These are phyloP conservation scores for Xestobium rufovillosum DNA, from an alignment of 2,888 invertebrate species.

Conservation along the genomic window DNA sequence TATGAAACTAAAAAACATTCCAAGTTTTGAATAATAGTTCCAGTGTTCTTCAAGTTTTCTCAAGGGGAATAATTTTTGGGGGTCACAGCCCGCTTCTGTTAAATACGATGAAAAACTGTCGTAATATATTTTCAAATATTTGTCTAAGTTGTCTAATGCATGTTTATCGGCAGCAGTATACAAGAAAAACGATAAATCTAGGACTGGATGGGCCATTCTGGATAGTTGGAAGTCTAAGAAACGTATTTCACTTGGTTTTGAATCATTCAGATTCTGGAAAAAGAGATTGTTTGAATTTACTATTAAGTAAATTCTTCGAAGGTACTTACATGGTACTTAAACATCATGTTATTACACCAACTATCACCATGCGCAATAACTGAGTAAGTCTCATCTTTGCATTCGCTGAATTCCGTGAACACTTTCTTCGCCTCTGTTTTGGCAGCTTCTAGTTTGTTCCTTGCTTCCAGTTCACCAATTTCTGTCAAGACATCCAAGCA, in stretches of 20 bases:
- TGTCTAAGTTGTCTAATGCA: conserved; percentile 29
- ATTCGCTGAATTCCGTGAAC: background rate
- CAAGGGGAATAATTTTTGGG: conserved; percentile 30
- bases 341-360: conserved; percentile 20
- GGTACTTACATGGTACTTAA: conserved; percentile 24
- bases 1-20: conserved; percentile 17
- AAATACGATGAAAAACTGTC: conserved; percentile 28
- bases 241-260: conserved; percentile 21
- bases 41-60: conserved; percentile 26
- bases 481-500: background rate
- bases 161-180: conserved; percentile 31
- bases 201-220: conserved; percentile 26
- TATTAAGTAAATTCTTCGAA: no score
- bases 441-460: conserved; percentile 2
- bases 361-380: conserved; percentile 16
- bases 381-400: conserved; percentile 1
- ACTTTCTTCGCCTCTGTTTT: conserved; percentile 5
- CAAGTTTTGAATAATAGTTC: conserved; percentile 24
- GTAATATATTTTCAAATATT: conserved; percentile 33
- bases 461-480: conserved; percentile 4
- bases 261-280: conserved; percentile 6
- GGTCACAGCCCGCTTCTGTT: conserved; percentile 25
- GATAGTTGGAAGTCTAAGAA: conserved; percentile 30
- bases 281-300: no score
- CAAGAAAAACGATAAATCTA: conserved; percentile 35